Percentiles rank a stretch among this genome's conserved stretches.
phyloP scores from a whole-genome alignment of 2,113 vertebrate species.

The Bubo bubo region DNA sequence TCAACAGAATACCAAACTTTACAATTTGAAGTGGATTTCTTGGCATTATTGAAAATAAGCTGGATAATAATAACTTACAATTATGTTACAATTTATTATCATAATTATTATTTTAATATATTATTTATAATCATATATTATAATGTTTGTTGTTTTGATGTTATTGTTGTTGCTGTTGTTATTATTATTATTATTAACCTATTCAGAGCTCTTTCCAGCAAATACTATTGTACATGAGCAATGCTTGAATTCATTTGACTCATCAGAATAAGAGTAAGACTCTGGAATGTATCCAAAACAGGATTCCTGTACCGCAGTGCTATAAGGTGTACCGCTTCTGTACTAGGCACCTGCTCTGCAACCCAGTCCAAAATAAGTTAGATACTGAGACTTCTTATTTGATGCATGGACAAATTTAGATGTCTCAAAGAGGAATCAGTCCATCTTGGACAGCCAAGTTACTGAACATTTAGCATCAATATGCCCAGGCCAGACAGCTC shows the following conservation, averaged over 20 bases:
- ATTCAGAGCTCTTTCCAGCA: background rate
- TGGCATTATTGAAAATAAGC: background rate
- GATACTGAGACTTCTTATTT: background rate
- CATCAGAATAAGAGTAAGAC: background rate
- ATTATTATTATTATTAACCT: background rate
- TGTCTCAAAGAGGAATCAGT: background rate
- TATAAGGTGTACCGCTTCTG: background rate
- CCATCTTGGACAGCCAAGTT: background rate
- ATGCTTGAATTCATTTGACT: background rate
- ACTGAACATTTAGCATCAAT: background rate
- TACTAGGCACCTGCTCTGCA: background rate
- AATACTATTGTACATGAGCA: background rate
- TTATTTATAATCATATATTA: no score
- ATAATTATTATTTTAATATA: no score
- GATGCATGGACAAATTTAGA: background rate
- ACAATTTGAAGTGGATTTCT: background rate
- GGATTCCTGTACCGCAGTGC: background rate
- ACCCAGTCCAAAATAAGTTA: background rate
- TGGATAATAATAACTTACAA: background rate
- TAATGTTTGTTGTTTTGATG: no score
- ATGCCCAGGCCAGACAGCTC: background rate
- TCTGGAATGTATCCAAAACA: background rate
- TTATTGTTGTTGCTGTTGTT: no score
- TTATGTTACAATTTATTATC: no score
- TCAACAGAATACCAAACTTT: background rate